phyloP scores from a whole-genome alignment of 2,888 invertebrate genomes.

The Cepaea hortensis region DNA sequence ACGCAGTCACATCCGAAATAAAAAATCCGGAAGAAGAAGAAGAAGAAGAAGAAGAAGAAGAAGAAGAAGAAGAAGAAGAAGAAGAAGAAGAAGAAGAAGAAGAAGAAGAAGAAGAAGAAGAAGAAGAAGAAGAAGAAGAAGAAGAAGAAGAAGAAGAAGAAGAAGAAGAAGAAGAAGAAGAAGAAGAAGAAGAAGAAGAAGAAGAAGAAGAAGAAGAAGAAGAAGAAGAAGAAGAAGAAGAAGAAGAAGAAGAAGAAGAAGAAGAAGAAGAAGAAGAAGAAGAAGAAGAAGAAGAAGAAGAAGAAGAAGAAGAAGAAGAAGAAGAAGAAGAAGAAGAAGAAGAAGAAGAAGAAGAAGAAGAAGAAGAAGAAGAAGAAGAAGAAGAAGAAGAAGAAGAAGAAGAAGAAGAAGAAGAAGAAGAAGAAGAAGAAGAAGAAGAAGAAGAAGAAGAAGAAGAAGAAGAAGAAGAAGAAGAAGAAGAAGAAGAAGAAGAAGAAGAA shows the following conservation, averaged over 20 bases:
- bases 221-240: not conserved
- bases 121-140: constrained; percentile 2
- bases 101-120: not conserved
- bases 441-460: constrained; percentile 6
- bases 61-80: not conserved
- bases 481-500: constrained; percentile 14
- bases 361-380: not conserved
- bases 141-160: constrained; percentile 22
- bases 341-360: too few relatives aligned
- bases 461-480: constrained; percentile 1
- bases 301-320: too few relatives aligned
- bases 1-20: too few relatives aligned
- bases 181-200: constrained; percentile 23
- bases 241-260: constrained; percentile 1
- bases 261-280: too few relatives aligned
- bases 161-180: constrained; percentile 25
- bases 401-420: constrained; percentile 25
- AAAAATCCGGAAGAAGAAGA: too few relatives aligned
- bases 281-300: too few relatives aligned
- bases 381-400: constrained; percentile 21
- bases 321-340: too few relatives aligned
- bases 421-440: constrained; percentile 25
- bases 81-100: not conserved
- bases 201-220: constrained; percentile 3
- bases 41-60: not conserved